Conservation (phyloP, 2,113 vertebrate genomes). For the Mirounga angustirostris region DNA sequence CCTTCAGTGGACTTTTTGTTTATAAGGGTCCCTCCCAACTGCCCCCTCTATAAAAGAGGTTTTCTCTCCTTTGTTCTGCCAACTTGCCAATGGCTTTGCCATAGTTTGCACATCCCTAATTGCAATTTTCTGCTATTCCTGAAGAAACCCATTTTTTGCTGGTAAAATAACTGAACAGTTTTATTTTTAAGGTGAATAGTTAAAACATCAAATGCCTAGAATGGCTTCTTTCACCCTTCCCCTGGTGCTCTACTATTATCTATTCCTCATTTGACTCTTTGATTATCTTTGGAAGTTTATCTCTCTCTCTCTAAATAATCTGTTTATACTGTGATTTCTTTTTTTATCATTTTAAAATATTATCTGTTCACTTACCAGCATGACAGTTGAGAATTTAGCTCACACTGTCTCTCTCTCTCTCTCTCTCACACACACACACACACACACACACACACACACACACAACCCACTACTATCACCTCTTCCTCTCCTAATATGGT, state of each 20-base stretch:
- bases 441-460: not conserved
- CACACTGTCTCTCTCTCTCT: not conserved
- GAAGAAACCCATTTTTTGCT: not conserved
- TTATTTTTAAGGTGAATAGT: not conserved
- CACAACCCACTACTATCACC: not conserved
- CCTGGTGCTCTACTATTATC: not conserved
- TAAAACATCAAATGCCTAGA: not conserved
- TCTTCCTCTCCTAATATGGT: slow-evolving; percentile 12
- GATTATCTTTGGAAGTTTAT: not conserved
- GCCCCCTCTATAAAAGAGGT: not conserved
- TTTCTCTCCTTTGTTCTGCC: not conserved
- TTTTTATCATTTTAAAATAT: slow-evolving; percentile 32
- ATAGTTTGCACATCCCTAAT: not conserved
- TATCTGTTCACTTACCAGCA: not conserved
- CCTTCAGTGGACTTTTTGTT: not conserved
- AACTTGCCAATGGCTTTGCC: not conserved
- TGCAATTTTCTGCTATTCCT: not conserved
- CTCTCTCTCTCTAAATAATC: slow-evolving; percentile 46
- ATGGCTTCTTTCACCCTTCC: not conserved
- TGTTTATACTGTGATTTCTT: not conserved
- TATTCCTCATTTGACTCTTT: not conserved
- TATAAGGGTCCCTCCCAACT: not conserved
- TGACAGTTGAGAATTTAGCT: slow-evolving; percentile 36
- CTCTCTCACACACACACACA: not conserved
- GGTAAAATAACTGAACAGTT: not conserved